Percentiles rank a stretch among this genome's conserved stretches.
Conservation (phyloP, 2,113 vertebrate species). For the Lynx canadensis region DNA sequence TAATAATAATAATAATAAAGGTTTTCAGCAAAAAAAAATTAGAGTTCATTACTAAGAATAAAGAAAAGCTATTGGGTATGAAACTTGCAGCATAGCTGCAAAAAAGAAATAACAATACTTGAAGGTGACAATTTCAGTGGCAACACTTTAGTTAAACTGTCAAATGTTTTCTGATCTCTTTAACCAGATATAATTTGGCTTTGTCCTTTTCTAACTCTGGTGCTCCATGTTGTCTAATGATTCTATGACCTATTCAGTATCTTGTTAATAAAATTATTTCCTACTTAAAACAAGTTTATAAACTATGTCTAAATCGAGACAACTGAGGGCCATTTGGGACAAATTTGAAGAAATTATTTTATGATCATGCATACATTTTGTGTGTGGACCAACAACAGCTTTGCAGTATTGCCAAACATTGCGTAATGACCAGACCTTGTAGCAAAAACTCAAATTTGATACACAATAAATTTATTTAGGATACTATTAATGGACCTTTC, state of each 20-base stretch:
- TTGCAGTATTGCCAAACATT: background rate
- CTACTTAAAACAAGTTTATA: background rate
- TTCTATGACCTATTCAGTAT: background rate
- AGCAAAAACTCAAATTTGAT: background rate
- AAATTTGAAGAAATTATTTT: background rate
- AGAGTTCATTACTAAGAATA: background rate
- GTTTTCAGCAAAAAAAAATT: background rate
- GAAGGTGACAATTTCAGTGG: background rate
- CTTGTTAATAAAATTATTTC: background rate
- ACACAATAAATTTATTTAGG: background rate
- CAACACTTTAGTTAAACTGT: background rate
- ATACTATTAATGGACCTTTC: background rate
- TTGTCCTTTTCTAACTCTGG: background rate
- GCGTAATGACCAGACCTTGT: background rate
- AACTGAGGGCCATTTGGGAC: background rate
- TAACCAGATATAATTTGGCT: background rate
- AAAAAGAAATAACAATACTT: background rate
- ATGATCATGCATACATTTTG: accelerated
- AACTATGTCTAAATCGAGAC: background rate
- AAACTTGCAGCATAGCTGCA: background rate
- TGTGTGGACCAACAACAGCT: background rate
- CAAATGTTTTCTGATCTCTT: background rate
- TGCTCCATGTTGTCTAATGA: background rate
- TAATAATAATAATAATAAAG: background rate
- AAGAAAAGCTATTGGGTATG: background rate